Conservation (phyloP, 2,888 invertebrate species). For the Drosophila cognata region DNA sequence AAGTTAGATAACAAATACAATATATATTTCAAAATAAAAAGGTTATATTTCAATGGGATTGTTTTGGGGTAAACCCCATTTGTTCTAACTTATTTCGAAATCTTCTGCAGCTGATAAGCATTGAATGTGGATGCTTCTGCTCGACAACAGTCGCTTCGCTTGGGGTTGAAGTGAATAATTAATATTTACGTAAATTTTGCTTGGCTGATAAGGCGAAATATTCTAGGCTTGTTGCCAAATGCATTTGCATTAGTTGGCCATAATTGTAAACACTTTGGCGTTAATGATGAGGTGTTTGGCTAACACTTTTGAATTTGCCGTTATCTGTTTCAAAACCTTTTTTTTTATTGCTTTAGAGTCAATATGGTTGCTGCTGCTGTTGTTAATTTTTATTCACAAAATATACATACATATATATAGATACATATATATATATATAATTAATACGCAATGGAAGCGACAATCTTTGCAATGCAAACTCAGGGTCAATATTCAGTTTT, state of each 20-base stretch:
- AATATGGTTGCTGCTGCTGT: background rate
- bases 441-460: constrained; percentile 14
- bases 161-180: background rate
- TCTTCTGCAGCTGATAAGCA: constrained; percentile 30
- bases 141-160: constrained; percentile 4
- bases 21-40: background rate
- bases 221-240: constrained; percentile 6
- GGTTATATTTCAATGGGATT: background rate
- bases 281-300: constrained; percentile 3
- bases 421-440: background rate
- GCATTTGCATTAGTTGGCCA: background rate
- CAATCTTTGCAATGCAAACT: constrained; percentile 22
- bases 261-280: background rate
- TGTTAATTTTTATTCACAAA: constrained; percentile 6
- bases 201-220: constrained; percentile 8
- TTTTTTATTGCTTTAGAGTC: background rate
- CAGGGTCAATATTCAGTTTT: constrained; percentile 24
- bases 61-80: background rate
- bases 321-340: constrained; percentile 6
- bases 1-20: background rate
- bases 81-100: constrained; percentile 5
- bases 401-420: background rate
- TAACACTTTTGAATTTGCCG: background rate
- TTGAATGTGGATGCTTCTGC: background rate
- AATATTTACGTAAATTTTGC: background rate